Base-by-base conservation (phyloP, 2,113 vertebrate genomes). In the Sclerurus mexicanus region DNA sequence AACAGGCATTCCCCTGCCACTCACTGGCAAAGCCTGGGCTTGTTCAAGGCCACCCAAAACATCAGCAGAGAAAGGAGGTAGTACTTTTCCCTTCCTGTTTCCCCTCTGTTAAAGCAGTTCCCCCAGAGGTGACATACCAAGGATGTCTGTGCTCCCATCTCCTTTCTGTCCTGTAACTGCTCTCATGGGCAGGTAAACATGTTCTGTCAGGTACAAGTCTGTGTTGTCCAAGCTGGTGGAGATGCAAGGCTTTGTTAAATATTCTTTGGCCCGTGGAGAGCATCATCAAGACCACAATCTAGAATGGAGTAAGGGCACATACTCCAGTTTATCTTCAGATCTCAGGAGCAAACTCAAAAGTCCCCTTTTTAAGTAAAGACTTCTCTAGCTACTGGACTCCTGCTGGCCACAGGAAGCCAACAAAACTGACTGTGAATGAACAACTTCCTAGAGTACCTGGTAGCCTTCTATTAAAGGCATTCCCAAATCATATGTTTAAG, bases 61-160 rank as follows among this genome's bases (percentile, higher is more conserved):
- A 37, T 8, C 49, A 47, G 19, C 60, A 42, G 56, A 37, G 59
- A 37, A 46, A 20, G 60, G 22, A 71, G 12, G 31, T 4, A 31
- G 17, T 0, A 0, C 31, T 84, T 92, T 46, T 20, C 1, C 0
- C 40, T 91, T 64, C 33, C 15, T 23, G 0, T 27, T 49, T 6
- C 11, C 22, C 5, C 0, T 1, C n/a, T 47, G 46, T 24, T 17
- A 7, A 17, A 77, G 50, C 42, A 46, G 31, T 25, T 83, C 28
- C 47, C 16, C 74, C 47, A n/a, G 30, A 46, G 22, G 33, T 37
- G 16, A 68, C 30, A 35, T 58, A 16, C 59, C 31, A 31, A 24
- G 15, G 7, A 6, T 68, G 4, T 47, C 69, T 62, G 31, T 40
- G 31, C 64, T 56, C 31, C 37, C 11, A 5, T 19, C 1, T 4